Base-by-base conservation (phyloP, 2,113 vertebrate genomes). In the Casuarius casuarius region DNA sequence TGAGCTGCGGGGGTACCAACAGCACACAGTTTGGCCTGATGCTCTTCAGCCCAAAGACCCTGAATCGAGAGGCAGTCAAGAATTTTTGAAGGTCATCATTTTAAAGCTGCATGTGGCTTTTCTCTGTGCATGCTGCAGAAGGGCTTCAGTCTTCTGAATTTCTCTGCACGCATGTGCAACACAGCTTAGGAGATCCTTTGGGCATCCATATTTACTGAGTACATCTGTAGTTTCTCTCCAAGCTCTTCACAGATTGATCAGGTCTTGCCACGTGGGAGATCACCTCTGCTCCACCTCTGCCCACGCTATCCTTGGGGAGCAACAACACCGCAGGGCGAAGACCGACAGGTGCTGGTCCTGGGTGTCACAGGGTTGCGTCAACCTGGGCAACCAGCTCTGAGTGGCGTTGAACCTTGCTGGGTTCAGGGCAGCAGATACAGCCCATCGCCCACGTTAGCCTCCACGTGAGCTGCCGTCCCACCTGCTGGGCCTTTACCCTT, bases 281-380 rank as follows among this genome's bases (percentile, higher is more conserved):
- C 1, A 1, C 21, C 10, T 38, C 31, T 82, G 12, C 10, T 82
- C 28, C 1, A 0, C 4, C 56, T 42, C 21, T 52, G 77, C 12
- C 0, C 0, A 9, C 44, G 8, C 0, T 20, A 28, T 71, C 31
- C 46, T 18, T 52, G 61, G 2, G 61, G 46, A 38, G 26, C 6
- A 65, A 51, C 63, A 79, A 74, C 18, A 1, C 4, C 42, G 23
- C 38, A 40, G 28, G 49, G 16, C 54, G 59, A 59, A 74, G 44
- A 22, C 14, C 13, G 9, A 18, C 48, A 38, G 12, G 11, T 40
- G 46, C 42, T 38, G 70, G 49, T 63, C 52, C 4, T 26, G 35
- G 4, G 33, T 0, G 1, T 38, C 70, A 44, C 1, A 3, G 16
- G 44, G 56, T 10, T 58, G 20, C 20, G 9, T 75, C 76, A 46